Percentiles rank a stretch among this genome's conserved stretches.
Evolutionary conservation across 2,888 invertebrate genomes (phyloP).

Genomic region (Caradrina clavipalpis): DNA sequence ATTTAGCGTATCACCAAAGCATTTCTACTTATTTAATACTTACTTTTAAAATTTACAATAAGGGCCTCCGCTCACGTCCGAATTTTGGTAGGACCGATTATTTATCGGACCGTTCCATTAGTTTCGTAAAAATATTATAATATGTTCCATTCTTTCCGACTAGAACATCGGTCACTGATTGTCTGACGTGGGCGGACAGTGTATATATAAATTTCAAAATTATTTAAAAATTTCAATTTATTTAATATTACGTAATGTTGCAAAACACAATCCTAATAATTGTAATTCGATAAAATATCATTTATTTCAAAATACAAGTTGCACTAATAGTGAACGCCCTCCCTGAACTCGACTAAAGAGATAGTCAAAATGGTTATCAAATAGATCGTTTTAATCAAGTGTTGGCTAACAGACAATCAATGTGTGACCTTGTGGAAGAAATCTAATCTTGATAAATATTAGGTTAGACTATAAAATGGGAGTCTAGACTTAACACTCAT

Average conservation of each 20-base stretch:
- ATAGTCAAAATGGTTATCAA: slow-evolving; percentile 17
- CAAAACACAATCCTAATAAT: neutral
- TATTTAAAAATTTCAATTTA: no score
- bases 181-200: no score
- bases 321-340: slow-evolving; percentile 8
- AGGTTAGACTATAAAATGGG: slow-evolving; percentile 1
- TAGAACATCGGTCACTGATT: no score
- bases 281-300: neutral
- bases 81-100: no score
- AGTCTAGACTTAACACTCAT: slow-evolving; percentile 6
- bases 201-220: no score
- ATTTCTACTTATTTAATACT: no score
- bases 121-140: no score
- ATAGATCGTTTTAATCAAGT: slow-evolving; percentile 28
- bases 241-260: neutral
- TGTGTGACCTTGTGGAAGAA: slow-evolving; percentile 35
- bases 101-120: no score
- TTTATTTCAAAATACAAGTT: neutral
- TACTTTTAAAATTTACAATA: no score
- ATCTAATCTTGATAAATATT: slow-evolving; percentile 5
- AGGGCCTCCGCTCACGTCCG: no score
- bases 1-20: no score
- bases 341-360: slow-evolving; percentile 18
- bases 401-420: slow-evolving; percentile 30
- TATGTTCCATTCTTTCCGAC: no score